These are phyloP conservation scores for Lasiommata megera DNA, from an alignment of 2,888 invertebrate species.

Conservation along the genomic window DNA sequence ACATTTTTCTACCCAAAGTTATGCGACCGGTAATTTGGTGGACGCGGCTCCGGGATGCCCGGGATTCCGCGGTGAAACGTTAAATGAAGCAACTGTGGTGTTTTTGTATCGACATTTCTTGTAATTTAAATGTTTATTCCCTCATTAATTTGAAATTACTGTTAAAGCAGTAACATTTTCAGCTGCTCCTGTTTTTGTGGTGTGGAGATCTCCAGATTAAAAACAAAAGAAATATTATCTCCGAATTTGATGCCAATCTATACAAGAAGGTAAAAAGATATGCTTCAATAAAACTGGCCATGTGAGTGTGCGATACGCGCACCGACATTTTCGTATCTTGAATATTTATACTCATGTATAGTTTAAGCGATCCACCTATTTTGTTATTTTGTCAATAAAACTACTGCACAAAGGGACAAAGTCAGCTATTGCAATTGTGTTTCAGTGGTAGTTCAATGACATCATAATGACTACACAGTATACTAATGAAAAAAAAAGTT, in stretches of 20 bases:
- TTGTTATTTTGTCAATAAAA: too few relatives aligned
- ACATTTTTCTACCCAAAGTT: slow-evolving; percentile 47
- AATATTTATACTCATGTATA: too few relatives aligned
- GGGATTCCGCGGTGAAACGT: slow-evolving; percentile 20
- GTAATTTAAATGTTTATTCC: slow-evolving; percentile 1
- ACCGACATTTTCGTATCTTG: too few relatives aligned
- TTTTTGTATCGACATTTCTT: slow-evolving; percentile 21
- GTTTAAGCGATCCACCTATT: too few relatives aligned
- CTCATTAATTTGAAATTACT: not conserved
- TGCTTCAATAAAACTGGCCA: too few relatives aligned
- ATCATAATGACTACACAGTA: too few relatives aligned
- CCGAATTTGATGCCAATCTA: not conserved
- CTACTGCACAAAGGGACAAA: too few relatives aligned
- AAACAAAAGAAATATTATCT: not conserved
- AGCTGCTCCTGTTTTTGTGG: slow-evolving; percentile 7
- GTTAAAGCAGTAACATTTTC: slow-evolving; percentile 7
- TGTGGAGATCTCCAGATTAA: not conserved
- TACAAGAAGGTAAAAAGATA: not conserved
- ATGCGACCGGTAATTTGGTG: slow-evolving; percentile 44
- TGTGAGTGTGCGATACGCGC: too few relatives aligned
- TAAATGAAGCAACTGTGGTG: slow-evolving; percentile 26
- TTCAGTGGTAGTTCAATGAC: too few relatives aligned
- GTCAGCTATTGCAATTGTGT: too few relatives aligned
- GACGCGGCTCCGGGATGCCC: slow-evolving; percentile 13
- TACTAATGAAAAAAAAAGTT: too few relatives aligned